Base-by-base conservation (phyloP, 2,888 invertebrate genomes). In the Pandemis heparana region DNA sequence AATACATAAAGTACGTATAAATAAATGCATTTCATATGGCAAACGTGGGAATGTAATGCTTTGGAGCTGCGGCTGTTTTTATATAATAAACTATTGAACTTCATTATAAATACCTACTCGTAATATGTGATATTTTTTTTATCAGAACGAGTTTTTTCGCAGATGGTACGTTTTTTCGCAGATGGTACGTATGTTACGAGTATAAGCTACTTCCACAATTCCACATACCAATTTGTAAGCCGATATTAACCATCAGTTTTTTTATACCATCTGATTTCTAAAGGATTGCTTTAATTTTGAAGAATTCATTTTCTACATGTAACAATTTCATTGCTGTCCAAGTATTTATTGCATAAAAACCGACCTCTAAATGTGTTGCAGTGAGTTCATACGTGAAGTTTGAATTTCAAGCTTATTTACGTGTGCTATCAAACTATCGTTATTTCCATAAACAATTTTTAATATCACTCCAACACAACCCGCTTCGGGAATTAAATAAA, bases 1-100 rank as follows among this genome's bases (percentile, higher is more conserved):
- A 79, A 83, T 79, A 83, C 75, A 81, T 78, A 81, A 81, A 80
- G 76, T 81, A 80, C 75, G 78, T 75, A 77, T 72, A 75, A 88
- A 90, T 91, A 92, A 92, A 92, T 92, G 91, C 91, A 89, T 88
- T 87, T 81, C 63, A 75, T 89, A 92, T 92, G 92, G 92, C 92
- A 88, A 85, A 85, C 79, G 82, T 84, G 85, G 89, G 90, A 91
- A 92, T 90, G 89, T 87, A 81, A 81, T 75, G 77, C 76, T 66
- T 53, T 46, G 63, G 14, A 60, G 46, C 38, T 9, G 1, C 12
- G n/a, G 38, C 8, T 16, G 12, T 61, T 53, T 73, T 63, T 38
- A 48, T 32, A 18, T 43, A 43, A 18, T 63, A 18, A 63, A 38
- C 10, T 23, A 18, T 9, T 63, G 12, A 10, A 38, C 8, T 7